Base-by-base conservation (phyloP, 2,888 invertebrate genomes). In the Phalera bucephala region DNA sequence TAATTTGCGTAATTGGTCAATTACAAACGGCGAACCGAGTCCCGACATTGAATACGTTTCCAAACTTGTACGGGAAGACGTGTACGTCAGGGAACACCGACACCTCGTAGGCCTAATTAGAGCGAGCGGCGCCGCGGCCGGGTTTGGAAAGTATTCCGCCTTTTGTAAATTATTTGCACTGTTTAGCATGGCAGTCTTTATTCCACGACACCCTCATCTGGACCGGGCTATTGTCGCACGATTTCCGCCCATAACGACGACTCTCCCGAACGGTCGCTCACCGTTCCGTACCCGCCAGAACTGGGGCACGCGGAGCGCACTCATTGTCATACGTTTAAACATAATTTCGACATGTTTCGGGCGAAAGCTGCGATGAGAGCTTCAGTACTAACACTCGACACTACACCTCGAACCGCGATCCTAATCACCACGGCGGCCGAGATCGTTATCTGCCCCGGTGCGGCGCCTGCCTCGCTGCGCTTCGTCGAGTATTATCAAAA, bases 111-210 rank as follows among this genome's bases (percentile, higher is more conserved):
- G n/a, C n/a, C n/a, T n/a, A n/a, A n/a, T n/a, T n/a, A n/a, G n/a
- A n/a, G n/a, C 3, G 17, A 17, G 17, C 17, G 17, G 17, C 17
- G 17, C 17, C 17, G 17, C 6, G 9, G 22, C 9, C 1, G 9
- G 6, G 10, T 22, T 22, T 9, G 2, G 9, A 22, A 9, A 9
- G 22, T 39, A 35, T 33, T n/a, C n/a, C 28, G 42, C 29, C 27
- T 43, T 38, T 41, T 41, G 36, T 47, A 40, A 46, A 51, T 51
- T 51, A 52, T 52, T n/a, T n/a, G 40, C 52, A 34, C 27, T 55
- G 46, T 43, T 46, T 40, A 51, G 33, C 34, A 38, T 42, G 37
- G 37, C 19, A 37, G 25, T 46, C 42, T 53, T 52, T 52, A 42
- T 47, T 33, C 36, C 36, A 13, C 19, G 4, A 15, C 33, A 49